These are phyloP conservation scores for Plecturocebus donacophilus DNA, from an alignment of 2,113 vertebrate genomes.

Conservation along the genomic window DNA sequence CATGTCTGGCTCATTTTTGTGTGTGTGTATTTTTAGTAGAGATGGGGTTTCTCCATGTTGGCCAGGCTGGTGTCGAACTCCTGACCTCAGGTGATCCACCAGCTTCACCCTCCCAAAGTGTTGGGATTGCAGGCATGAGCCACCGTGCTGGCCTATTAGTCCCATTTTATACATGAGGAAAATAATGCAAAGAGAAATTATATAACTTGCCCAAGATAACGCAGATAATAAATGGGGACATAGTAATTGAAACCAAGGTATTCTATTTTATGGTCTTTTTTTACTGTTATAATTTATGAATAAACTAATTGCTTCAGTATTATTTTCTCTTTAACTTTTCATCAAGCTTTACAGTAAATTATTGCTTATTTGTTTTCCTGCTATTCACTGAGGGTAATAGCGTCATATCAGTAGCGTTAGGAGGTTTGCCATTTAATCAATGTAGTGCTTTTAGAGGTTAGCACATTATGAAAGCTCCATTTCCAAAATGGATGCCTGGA, in stretches of 20 bases:
- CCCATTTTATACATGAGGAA: not conserved
- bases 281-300: not conserved
- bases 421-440: conserved; percentile 18
- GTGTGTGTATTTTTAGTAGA: too few species aligned
- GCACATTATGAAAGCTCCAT: conserved; percentile 21
- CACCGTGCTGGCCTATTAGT: too few species aligned
- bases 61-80: too few species aligned
- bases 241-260: not conserved
- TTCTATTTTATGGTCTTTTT: not conserved
- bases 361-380: not conserved
- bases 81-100: too few species aligned
- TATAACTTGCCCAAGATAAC: not conserved
- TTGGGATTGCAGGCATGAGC: too few species aligned
- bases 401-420: not conserved
- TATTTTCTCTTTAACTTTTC: conserved; percentile 43
- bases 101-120: too few species aligned
- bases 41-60: too few species aligned
- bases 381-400: not conserved
- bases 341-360: not conserved
- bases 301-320: conserved; percentile 24
- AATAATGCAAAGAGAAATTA: not conserved
- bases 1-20: too few species aligned
- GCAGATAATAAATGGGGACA: not conserved
- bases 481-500: not conserved
- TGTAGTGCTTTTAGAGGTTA: conserved; percentile 40